These are phyloP conservation scores for Progne subis DNA, from an alignment of 2,113 vertebrate species.

Conservation along the genomic window DNA sequence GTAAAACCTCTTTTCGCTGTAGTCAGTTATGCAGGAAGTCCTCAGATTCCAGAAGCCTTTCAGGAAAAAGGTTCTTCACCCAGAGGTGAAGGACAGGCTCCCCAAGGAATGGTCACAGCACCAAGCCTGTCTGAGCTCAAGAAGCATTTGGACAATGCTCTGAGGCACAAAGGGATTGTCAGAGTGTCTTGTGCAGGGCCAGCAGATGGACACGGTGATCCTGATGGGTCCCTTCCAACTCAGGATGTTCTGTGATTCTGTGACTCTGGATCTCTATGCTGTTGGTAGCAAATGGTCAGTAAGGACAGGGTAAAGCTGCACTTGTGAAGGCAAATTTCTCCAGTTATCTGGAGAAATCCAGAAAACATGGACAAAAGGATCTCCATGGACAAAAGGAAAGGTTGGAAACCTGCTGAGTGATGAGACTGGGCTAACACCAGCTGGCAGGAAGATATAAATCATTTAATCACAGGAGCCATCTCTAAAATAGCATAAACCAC, in stretches of 20 bases:
- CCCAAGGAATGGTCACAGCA: background rate
- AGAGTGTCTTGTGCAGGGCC: background rate
- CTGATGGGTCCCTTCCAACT: background rate
- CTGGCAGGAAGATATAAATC: background rate
- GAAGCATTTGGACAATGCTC: background rate
- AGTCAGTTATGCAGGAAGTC: background rate
- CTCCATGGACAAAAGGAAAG: background rate
- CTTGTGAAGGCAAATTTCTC: background rate
- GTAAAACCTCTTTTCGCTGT: background rate
- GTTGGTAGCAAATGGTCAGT: background rate
- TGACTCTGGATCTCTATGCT: background rate
- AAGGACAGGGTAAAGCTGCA: background rate
- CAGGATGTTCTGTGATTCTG: too few species aligned
- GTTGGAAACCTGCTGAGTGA: background rate
- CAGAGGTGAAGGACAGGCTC: background rate
- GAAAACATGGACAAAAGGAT: background rate
- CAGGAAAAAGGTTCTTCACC: background rate
- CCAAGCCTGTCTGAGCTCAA: background rate
- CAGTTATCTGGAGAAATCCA: background rate
- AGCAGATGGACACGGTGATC: background rate
- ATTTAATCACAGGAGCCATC: background rate
- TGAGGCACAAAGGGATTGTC: background rate
- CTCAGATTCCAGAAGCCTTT: background rate
- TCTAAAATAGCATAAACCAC: background rate
- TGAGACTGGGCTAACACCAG: background rate